Evolutionary conservation across 2,113 vertebrate species (phyloP), one percentile per base, ranked within the genome.

Genomic region (Echinops telfairi): DNA sequence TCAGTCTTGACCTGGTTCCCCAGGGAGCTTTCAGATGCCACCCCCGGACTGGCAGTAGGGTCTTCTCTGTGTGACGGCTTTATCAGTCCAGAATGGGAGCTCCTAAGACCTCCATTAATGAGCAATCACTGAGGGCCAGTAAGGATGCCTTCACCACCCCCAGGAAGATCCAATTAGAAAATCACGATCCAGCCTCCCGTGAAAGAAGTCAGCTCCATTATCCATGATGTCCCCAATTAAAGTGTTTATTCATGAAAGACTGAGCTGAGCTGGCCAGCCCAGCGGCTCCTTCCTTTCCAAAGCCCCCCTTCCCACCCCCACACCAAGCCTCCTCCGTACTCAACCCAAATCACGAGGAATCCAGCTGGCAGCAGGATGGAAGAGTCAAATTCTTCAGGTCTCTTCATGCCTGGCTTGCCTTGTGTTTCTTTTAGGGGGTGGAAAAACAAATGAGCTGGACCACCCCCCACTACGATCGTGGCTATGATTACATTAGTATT

Each of bases 141-240:
- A 77, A 95, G 94, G 87, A 91, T 53, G 31, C 90, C 86, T 87
- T 70, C 27, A 80, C 80, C 94, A 90, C 94, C 88, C 40, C 93
- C 90, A 86, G 93, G 95, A 96, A 96, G 90, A 96, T 96, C 96
- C 94, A 96, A 96, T 97, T 97, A 97, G 92, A 94, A 95, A 96
- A 97, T 94, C 95, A 96, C 90, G 95, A 93, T 95, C 91, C 0
- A 29, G 95, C 83, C 90, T 62, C 86, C 76, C 75, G 92, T 80
- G 92, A 96, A 96, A 95, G 96, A 92, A 92, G 96, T 95, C 96
- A 96, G 97, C 87, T 81, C 93, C 90, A 92, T 96, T 96, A 96
- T 96, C 97, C 89, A 94, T 92, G 94, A 96, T 95, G 96, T 94
- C 88, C 94, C 94, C 97, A 97, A 96, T 97, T 96, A 97, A 94